phyloP scores from a whole-genome alignment of 2,797 vertebrate species.

The Capromys pilorides region DNA sequence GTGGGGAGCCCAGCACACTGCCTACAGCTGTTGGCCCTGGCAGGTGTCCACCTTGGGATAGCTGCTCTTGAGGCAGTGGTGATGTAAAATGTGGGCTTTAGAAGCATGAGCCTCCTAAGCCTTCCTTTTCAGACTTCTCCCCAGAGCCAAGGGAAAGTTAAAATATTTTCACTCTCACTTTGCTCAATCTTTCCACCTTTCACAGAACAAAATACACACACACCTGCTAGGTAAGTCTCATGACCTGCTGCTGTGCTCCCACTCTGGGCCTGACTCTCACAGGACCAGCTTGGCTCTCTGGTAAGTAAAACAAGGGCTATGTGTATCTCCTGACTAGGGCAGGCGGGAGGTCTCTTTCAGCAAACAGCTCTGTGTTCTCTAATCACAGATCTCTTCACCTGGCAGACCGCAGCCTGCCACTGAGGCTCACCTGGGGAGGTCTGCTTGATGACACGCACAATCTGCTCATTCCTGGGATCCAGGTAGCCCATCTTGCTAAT shows the following conservation, averaged over 20 bases:
- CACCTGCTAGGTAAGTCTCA: too few relatives aligned
- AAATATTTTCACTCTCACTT: neutral
- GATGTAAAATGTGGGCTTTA: neutral
- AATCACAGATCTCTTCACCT: neutral
- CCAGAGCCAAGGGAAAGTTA: neutral
- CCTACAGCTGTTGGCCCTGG: neutral
- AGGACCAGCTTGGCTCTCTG: neutral
- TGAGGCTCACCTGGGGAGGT: conserved; percentile 93
- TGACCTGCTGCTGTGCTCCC: neutral
- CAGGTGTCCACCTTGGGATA: neutral
- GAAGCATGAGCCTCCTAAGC: neutral
- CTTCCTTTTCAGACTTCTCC: neutral
- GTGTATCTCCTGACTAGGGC: neutral
- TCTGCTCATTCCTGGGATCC: conserved; percentile 97
- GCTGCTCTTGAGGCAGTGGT: neutral
- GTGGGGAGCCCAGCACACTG: neutral
- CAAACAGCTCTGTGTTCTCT: neutral
- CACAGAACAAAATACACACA: neutral
- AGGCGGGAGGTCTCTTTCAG: neutral
- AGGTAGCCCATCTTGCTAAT: conserved; percentile 99
- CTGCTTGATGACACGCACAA: conserved; percentile 98
- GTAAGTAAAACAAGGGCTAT: neutral
- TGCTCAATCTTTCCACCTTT: neutral
- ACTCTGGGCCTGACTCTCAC: neutral
- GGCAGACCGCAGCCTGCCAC: neutral